phyloP scores from a whole-genome alignment of 1,140 invertebrate species.

The Scaptomyza graminum region DNA sequence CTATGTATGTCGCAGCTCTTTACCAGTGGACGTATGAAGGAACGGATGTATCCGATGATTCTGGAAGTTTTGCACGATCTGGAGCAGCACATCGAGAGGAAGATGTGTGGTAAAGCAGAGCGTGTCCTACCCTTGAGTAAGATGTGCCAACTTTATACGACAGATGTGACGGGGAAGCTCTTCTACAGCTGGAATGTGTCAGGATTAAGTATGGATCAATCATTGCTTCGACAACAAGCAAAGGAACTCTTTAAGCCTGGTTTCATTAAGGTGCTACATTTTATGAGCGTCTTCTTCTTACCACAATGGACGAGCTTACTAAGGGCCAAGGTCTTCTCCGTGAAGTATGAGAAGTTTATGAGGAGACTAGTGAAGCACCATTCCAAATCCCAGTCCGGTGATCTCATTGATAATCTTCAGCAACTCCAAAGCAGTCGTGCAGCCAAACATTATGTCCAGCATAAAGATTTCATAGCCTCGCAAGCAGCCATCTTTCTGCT shows the following conservation, averaged over 20 bases:
- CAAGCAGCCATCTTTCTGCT: conserved; percentile 86
- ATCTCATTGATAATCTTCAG: conserved; percentile 85
- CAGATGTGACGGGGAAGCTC: conserved; percentile 86
- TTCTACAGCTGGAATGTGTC: conserved; percentile 86
- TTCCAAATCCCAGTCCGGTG: conserved; percentile 50
- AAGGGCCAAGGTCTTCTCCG: conserved; percentile 65
- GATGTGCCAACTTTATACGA: conserved; percentile 82
- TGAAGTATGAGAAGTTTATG: conserved; percentile 69
- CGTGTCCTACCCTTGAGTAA: conserved; percentile 48
- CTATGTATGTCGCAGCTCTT: conserved; percentile 85
- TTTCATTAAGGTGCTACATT: conserved; percentile 69
- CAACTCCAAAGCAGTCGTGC: conserved; percentile 60
- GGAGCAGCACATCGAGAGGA: conserved; percentile 46
- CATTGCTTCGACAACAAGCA: conserved; percentile 79
- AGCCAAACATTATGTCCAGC: conserved; percentile 71
- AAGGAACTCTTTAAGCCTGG: conserved; percentile 83
- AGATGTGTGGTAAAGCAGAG: neutral
- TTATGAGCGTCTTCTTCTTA: conserved; percentile 83
- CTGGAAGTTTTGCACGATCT: conserved; percentile 51
- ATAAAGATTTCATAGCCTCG: conserved; percentile 87
- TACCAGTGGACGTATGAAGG: conserved; percentile 85
- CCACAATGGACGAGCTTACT: conserved; percentile 64
- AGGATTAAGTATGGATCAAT: conserved; percentile 84
- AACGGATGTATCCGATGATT: conserved; percentile 84
- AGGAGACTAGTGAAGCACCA: conserved; percentile 39